A percentile compares a stretch with the other conserved stretches of the same genome.
Conservation (phyloP, 2,888 invertebrate genomes). For the Empis livida region DNA sequence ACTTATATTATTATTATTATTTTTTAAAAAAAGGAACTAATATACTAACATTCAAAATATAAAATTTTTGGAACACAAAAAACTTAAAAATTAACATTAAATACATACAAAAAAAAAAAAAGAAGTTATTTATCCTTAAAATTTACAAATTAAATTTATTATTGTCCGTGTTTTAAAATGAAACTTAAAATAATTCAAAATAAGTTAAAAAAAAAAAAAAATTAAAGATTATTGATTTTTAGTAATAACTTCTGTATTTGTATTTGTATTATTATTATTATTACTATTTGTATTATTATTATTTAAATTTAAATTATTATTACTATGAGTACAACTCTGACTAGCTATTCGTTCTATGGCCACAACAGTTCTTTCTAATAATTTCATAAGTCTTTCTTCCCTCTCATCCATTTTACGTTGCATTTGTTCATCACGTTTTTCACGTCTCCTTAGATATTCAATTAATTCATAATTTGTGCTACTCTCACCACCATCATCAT, state of each 20-base stretch:
- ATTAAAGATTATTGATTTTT: too few species aligned
- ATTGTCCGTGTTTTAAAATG: too few species aligned
- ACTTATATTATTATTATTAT: too few species aligned
- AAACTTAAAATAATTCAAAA: too few species aligned
- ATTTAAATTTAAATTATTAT: not conserved
- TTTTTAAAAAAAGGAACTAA: too few species aligned
- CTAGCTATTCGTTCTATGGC: conserved; percentile 31
- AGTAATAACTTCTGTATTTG: not conserved
- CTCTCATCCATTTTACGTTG: conserved; percentile 33
- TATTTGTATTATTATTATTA: not conserved
- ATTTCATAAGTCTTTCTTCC: conserved; percentile 30
- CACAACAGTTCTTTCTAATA: conserved; percentile 33
- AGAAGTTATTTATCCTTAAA: too few species aligned
- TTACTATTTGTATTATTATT: not conserved
- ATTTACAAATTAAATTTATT: too few species aligned
- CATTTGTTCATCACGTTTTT: conserved; percentile 33
- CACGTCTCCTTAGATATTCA: conserved; percentile 33
- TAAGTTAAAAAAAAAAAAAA: too few species aligned
- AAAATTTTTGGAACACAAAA: too few species aligned
- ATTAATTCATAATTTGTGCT: conserved; percentile 35
- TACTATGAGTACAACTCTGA: not conserved
- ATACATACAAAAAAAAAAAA: too few species aligned
- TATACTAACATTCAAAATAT: too few species aligned
- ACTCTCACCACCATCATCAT: conserved; percentile 26
- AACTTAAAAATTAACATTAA: too few species aligned